Evolutionary conservation across 64 coral and sea anemone species (phyloP), one percentile per base, ranked within the genome.

Genomic region (Pachyseris speciosa): DNA sequence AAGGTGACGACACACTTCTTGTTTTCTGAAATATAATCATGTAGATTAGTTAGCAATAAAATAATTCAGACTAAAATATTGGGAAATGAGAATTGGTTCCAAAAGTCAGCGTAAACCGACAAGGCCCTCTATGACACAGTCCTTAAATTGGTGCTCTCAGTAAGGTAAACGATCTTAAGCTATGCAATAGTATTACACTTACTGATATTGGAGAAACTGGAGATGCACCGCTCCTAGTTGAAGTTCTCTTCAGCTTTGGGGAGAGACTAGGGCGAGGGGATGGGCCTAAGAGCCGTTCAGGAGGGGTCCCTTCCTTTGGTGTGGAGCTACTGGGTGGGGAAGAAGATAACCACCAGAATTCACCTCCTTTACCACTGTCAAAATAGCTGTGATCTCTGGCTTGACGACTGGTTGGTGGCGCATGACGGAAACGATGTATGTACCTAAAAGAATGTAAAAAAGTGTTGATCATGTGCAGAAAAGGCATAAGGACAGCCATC

Each of bases 361-460:
- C 92, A 7, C 86, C 86, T 55, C 76, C 83, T 45, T 90, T 93
- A 1, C 84, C 86, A 74, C 59, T 97, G 29, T 69, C 78, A 29
- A 94, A 86, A 64, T 67, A 85, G 7, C 17, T 17, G 8, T 69
- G 48, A 48, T 97, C 95, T 71, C 95, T 86, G 1, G 59, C 29
- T 25, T 97, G 95, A 55, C 95, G 69, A 69, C 80, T 85, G 47
- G 80, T 73, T 47, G 95, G 95, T 39, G 91, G 91, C 31, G 86
- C 73, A 94, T 97, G 49, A 37, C 95, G 86, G 37, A 97, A 97
- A 51, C 95, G 88, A 36, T 97, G 76, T 29, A 97, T 97, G 37
- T 89, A 97, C 91, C 95, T 97, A 48, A 5, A 26, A 51, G 19
- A 0, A 50, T 29, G 15, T 9, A 61, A 45, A 45, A 61, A 61